phyloP scores from a whole-genome alignment of 2,113 vertebrate genomes.

The Labeo catla region DNA sequence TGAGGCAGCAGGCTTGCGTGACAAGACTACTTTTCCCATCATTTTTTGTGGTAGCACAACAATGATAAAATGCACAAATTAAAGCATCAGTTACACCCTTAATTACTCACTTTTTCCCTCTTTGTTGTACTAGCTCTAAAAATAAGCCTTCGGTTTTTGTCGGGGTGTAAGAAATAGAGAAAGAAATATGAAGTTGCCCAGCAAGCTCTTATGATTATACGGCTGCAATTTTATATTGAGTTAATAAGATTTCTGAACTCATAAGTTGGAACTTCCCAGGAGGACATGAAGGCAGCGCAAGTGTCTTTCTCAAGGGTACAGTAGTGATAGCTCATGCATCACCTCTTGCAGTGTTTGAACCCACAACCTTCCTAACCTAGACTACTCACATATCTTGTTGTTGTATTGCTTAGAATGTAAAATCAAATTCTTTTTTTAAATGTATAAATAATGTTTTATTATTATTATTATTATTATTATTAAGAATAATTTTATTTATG shows the following conservation, averaged over 20 bases:
- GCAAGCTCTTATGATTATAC: background rate
- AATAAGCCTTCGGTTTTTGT: background rate
- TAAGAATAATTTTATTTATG: no score
- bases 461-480: no score
- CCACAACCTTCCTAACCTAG: background rate
- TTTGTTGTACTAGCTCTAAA: background rate
- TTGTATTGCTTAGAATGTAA: background rate
- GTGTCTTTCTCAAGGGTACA: conserved; percentile 16
- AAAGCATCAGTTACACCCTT: background rate
- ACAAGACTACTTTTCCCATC: background rate
- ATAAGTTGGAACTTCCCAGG: conserved; percentile 20
- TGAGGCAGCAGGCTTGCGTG: background rate
- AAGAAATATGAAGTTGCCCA: conserved; percentile 22
- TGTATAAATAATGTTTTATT: background rate
- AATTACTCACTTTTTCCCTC: background rate
- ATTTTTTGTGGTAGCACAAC: background rate
- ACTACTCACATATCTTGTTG: background rate
- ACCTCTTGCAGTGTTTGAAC: background rate
- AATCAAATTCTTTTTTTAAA: background rate
- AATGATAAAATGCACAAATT: conserved; percentile 1
- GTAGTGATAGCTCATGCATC: conserved; percentile 10
- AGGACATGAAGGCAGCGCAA: conserved; percentile 8
- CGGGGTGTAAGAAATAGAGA: background rate
- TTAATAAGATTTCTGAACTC: background rate
- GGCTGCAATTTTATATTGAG: conserved; percentile 13